phyloP scores from a whole-genome alignment of 2,888 invertebrate genomes.

The Saturnia japonica region DNA sequence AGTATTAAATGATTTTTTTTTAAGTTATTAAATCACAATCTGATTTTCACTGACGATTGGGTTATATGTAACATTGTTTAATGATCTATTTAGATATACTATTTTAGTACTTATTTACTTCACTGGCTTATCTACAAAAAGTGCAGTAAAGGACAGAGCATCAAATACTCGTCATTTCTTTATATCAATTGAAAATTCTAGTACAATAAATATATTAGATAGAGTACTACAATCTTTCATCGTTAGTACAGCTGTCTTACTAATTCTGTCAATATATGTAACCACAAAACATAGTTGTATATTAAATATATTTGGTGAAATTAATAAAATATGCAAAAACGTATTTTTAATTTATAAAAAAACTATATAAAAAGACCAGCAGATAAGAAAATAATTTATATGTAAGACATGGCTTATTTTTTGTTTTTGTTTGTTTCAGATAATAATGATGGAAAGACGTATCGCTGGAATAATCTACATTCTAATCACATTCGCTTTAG shows the following conservation, averaged over 20 bases:
- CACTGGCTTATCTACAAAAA: too few relatives aligned
- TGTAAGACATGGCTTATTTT: slow-evolving; percentile 7
- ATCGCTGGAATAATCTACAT: slow-evolving; percentile 69
- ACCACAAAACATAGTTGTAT: too few relatives aligned
- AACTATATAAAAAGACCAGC: neutral
- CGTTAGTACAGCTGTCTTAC: too few relatives aligned
- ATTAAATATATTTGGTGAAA: too few relatives aligned
- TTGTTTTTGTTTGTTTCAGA: slow-evolving; percentile 69
- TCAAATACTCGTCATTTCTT: too few relatives aligned
- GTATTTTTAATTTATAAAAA: neutral
- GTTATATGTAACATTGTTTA: neutral
- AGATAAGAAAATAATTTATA: slow-evolving; percentile 4
- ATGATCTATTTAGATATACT: neutral
- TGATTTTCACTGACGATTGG: neutral
- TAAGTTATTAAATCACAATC: neutral
- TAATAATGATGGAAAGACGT: slow-evolving; percentile 68
- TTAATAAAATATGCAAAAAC: too few relatives aligned
- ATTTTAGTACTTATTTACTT: neutral
- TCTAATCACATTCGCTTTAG: slow-evolving; percentile 69
- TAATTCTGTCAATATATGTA: too few relatives aligned
- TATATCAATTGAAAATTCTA: too few relatives aligned
- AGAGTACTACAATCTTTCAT: too few relatives aligned
- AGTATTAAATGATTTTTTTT: neutral
- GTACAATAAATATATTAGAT: too few relatives aligned
- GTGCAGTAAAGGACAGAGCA: too few relatives aligned